Conservation (phyloP, 2,888 invertebrate species). For the Strigamia maritima region DNA sequence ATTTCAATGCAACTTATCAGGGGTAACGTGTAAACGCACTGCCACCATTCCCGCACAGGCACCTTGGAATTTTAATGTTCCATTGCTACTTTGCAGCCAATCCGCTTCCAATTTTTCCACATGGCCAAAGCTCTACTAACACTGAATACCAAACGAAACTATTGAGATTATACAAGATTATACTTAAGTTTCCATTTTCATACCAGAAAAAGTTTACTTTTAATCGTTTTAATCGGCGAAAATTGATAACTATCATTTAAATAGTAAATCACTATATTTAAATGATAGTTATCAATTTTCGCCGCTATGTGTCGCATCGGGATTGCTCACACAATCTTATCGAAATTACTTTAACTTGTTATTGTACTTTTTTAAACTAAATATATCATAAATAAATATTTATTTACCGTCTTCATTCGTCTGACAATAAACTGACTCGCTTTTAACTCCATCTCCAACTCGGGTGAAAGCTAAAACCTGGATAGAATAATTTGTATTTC, state of each 20-base stretch:
- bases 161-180: constrained; percentile 4
- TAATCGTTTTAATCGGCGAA: too few species aligned
- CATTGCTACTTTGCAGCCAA: constrained; percentile 4
- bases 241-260: too few species aligned
- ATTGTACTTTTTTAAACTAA: too few species aligned
- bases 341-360: too few species aligned
- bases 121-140: not conserved
- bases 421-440: constrained; percentile 51
- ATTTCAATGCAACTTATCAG: constrained; percentile 4
- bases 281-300: too few species aligned
- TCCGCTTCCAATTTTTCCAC: constrained; percentile 4
- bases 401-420: constrained; percentile 54
- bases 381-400: too few species aligned
- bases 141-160: not conserved
- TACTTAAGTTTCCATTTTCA: not conserved
- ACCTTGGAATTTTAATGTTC: constrained; percentile 4
- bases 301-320: too few species aligned
- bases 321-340: too few species aligned
- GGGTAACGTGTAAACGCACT: constrained; percentile 4
- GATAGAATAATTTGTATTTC: constrained; percentile 55
- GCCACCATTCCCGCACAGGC: not conserved
- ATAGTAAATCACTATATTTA: too few species aligned
- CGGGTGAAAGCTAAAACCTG: constrained; percentile 54
- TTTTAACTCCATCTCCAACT: constrained; percentile 54
- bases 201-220: too few species aligned